Conservation (phyloP, 2,113 vertebrate species). For the Cottus gobio region DNA sequence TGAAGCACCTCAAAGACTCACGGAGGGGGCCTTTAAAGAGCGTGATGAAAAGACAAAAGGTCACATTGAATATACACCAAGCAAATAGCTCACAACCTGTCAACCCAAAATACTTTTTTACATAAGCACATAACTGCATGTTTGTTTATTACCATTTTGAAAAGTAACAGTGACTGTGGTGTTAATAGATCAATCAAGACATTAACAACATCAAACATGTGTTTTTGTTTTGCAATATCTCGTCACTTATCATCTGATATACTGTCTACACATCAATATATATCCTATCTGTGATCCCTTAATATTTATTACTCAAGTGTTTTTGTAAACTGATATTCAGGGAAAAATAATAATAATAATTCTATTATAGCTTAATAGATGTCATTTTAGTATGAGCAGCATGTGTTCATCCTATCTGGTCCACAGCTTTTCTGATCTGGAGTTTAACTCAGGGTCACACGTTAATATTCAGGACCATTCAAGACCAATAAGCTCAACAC, state of each 20-base stretch:
- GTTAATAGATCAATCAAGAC: not conserved
- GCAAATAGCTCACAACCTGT: not conserved
- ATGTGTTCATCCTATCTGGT: constrained; percentile 37
- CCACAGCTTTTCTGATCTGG: constrained; percentile 45
- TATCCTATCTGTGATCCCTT: not conserved
- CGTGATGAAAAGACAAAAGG: not conserved
- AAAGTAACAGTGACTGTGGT: not conserved
- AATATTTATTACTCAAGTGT: not conserved
- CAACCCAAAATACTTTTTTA: no score
- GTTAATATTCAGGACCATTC: constrained; percentile 63
- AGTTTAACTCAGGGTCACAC: constrained; percentile 57
- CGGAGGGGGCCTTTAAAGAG: not conserved
- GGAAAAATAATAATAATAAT: not conserved
- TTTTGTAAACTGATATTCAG: not conserved
- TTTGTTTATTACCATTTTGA: not conserved
- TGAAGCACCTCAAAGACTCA: constrained; percentile 1
- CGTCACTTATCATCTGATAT: not conserved
- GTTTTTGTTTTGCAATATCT: not conserved
- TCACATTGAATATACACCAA: not conserved
- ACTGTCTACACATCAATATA: no score
- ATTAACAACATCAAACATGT: not conserved
- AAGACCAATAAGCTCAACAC: constrained; percentile 42
- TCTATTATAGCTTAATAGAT: not conserved
- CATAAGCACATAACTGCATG: not conserved
- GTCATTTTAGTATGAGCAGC: constrained; percentile 22